Base-by-base conservation (phyloP, 2,797 vertebrate species). In the Gobionotothen gibberifrons region DNA sequence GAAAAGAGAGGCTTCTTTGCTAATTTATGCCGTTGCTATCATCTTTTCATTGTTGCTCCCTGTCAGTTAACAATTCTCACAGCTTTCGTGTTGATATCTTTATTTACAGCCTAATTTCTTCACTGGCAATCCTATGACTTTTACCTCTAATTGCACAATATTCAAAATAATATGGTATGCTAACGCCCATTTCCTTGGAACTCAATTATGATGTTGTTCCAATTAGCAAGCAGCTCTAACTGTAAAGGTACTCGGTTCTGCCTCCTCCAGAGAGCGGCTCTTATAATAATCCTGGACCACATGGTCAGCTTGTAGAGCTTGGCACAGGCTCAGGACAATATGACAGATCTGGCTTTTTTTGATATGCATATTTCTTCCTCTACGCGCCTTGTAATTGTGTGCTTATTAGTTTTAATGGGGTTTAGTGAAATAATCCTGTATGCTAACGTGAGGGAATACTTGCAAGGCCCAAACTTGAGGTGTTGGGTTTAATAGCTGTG, bases 191-290 rank as follows among this genome's bases (percentile, higher is more conserved):
- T 81, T 58, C 40, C 63, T 76, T 19, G 5, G 48, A 82, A 85
- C 75, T 85, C 76, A 77, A 75, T 92, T 90, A 93, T 93, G 90
- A 90, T 90, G 88, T 92, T 89, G 84, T 88, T 87, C 90, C 92
- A 94, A 93, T 94, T 94, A 93, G 88, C 76, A 78, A 90, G 83
- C 79, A 57, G 78, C 73, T 64, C 74, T 51, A 54, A 80, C 76
- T 76, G 74, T 74, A 72, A 70, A 76, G 69, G 63, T 65, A 79
- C 62, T 74, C 3, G 46, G 64, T 69, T 67, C 68, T 69, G 59
- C 75, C 63, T 78, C 76, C 64, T 86, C 87, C 69, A 84, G 53
- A 77, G 68, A 78, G 52, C 69, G 47, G 56, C 71, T 88, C 73
- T 90, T 87, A 85, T 92, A 90, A 87, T 89, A 89, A 90, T 91